Percentiles rank a stretch among this genome's conserved stretches.
Evolutionary conservation across 2,888 invertebrate genomes (phyloP).

Genomic region (Tethea ocularis): DNA sequence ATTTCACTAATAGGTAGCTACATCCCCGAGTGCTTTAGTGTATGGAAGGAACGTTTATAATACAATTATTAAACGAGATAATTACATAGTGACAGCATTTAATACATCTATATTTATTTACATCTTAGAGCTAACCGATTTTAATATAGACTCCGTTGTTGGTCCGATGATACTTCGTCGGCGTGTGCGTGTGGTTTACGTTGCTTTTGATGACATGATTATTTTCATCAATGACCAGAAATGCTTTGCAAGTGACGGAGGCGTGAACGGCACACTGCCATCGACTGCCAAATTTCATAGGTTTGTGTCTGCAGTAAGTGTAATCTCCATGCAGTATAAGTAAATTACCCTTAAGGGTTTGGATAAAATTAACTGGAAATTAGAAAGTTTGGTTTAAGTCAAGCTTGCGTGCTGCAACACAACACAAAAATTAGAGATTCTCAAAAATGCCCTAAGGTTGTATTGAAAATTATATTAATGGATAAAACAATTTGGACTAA

Average conservation of each 20-base stretch:
- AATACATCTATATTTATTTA: not conserved
- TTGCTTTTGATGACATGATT: not conserved
- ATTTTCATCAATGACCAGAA: not conserved
- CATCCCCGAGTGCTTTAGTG: too few relatives aligned
- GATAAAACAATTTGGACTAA: too few relatives aligned
- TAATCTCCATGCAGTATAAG: conserved; percentile 10
- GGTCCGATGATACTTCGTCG: not conserved
- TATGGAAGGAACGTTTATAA: too few relatives aligned
- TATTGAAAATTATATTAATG: too few relatives aligned
- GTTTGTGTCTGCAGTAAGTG: conserved; percentile 10
- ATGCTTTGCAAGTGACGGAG: not conserved
- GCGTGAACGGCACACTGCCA: not conserved
- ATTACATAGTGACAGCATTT: not conserved
- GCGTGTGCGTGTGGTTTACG: not conserved
- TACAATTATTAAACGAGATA: not conserved
- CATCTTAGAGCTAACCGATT: not conserved
- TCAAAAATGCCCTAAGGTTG: not conserved
- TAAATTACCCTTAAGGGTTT: not conserved
- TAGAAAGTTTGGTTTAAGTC: not conserved
- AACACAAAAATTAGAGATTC: not conserved
- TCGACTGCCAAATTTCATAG: not conserved
- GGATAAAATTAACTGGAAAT: conserved; percentile 1
- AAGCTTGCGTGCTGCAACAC: not conserved
- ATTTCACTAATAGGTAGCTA: too few relatives aligned
- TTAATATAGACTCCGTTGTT: not conserved